These are phyloP conservation scores for Thermophis baileyi DNA, from an alignment of 2,113 vertebrate species.

Conservation along the genomic window DNA sequence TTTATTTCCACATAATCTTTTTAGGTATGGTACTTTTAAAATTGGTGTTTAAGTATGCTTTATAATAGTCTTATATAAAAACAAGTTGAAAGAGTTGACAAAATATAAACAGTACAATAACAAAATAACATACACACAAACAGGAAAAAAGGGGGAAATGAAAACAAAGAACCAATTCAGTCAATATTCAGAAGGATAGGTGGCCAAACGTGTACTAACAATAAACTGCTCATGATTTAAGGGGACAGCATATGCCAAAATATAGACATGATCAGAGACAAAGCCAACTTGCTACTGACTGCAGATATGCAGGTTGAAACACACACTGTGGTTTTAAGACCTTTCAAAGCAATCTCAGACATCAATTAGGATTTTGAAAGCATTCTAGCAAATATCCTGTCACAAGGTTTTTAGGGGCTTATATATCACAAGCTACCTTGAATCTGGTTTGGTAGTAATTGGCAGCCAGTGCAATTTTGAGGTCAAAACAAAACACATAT, in stretches of 20 bases:
- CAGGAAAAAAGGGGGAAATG: background rate
- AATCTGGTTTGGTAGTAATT: background rate
- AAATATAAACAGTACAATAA: background rate
- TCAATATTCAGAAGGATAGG: background rate
- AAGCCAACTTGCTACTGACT: background rate
- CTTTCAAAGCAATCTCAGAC: background rate
- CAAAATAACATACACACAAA: background rate
- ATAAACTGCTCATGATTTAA: background rate
- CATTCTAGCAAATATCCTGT: background rate
- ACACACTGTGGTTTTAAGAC: background rate
- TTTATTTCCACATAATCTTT: background rate
- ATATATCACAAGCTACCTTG: background rate
- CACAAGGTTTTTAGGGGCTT: background rate
- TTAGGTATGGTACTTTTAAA: background rate
- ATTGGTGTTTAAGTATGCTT: background rate
- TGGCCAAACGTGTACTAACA: background rate
- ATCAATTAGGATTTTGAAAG: background rate
- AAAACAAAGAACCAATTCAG: background rate
- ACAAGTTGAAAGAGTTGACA: background rate
- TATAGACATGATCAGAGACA: background rate
- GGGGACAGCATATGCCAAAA: background rate
- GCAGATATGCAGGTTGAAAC: background rate
- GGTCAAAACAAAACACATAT: background rate
- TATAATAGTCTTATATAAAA: background rate
- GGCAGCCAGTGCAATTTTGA: background rate